phyloP scores from a whole-genome alignment of 2,113 vertebrate genomes.

The Perca fluviatilis region DNA sequence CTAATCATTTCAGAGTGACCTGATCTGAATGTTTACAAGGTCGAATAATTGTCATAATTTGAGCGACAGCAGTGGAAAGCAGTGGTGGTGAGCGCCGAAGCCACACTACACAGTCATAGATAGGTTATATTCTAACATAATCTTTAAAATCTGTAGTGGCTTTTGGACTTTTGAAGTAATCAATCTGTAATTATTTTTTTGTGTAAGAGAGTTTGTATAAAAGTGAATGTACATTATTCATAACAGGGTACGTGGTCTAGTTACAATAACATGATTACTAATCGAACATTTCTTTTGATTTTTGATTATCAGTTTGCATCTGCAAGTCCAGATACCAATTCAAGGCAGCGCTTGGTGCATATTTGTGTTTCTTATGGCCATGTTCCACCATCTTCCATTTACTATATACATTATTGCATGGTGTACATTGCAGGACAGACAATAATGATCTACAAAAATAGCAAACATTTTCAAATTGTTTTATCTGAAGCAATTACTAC shows the following conservation, averaged over 20 bases:
- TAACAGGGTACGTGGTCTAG: not conserved
- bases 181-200: not conserved
- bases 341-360: not conserved
- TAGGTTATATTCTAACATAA: not conserved
- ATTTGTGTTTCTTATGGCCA: not conserved
- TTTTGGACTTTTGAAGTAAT: not conserved
- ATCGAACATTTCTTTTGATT: not conserved
- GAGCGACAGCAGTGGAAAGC: constrained; percentile 11
- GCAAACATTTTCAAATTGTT: not conserved
- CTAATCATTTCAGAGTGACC: constrained; percentile 21
- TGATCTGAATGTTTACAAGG: constrained; percentile 33
- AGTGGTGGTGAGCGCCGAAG: not conserved
- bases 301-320: not conserved
- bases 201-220: not conserved
- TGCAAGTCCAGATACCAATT: not conserved
- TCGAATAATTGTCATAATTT: constrained; percentile 20
- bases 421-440: not conserved
- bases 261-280: not conserved
- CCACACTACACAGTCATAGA: not conserved
- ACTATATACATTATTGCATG: not conserved
- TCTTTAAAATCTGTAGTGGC: not conserved
- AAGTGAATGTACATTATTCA: not conserved
- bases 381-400: not conserved
- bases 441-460: not conserved
- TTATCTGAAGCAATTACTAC: constrained; percentile 6